Evolutionary conservation across 1,140 invertebrate genomes (phyloP), one percentile per base, ranked within the genome.

Genomic region (Littorina saxatilis): DNA sequence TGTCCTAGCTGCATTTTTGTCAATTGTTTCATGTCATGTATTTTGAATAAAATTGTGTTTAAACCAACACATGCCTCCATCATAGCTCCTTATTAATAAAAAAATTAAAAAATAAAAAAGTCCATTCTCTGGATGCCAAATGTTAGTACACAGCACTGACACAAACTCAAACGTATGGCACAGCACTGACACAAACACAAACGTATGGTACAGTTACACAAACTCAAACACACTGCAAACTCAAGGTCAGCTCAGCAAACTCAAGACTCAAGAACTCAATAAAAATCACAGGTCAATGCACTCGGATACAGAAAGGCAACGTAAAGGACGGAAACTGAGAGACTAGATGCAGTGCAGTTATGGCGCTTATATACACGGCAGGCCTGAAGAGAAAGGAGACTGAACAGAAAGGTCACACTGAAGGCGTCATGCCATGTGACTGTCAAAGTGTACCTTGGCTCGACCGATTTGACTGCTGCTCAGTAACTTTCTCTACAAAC

Each of bases 371-470:
- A 68, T 32, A 23, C 23, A 47, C n/a, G 55, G 61, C 61, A 63
- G 61, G 27, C 61, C 61, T 63, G 5, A 27, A 63, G 32, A 0
- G 66, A 39, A 15, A 9, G 35, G 4, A 13, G n/a, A n/a, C n/a
- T 3, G 3, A 27, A 15, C 32, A 68, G 13, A 13, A 39, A 39
- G 35, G 9, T 32, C 23, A 68, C 37, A 39, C 9, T 17, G 66
- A 68, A 68, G 35, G 66, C 37, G 66, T 37, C 66, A 68, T 37
- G 66, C 32, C 15, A 39, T 15, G 39, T 68, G 35, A 68, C 32
- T 68, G 0, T 58, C 9, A 58, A 58, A 58, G 55, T 68, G 66
- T 68, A 68, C 66, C 66, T 68, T 68, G 66, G 35, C 66, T 68
- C 1, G 66, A 68, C 37, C 66, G 66, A 68, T 29, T 39, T 3